Evolutionary conservation across 2,888 invertebrate genomes (phyloP).

Genomic region (Apocheima hispidaria): DNA sequence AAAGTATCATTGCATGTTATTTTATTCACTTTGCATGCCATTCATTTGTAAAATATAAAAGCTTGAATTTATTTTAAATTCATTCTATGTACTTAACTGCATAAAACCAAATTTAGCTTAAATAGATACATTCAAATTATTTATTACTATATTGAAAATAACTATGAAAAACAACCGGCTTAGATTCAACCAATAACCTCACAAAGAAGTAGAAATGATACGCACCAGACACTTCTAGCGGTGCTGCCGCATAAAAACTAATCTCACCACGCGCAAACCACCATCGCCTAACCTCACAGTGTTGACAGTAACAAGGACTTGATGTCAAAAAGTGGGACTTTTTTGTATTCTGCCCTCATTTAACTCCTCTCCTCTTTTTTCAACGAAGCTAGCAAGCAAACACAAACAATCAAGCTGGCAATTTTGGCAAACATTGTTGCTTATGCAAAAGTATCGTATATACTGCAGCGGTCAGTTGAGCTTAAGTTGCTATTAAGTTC

Average conservation of each 20-base stretch:
- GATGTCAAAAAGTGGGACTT: background rate
- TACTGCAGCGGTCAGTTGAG: no score
- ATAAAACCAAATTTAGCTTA: background rate
- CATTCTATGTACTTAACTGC: background rate
- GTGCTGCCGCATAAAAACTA: slow-evolving; percentile 22
- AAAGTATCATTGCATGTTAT: slow-evolving; percentile 1
- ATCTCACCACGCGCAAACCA: slow-evolving; percentile 30
- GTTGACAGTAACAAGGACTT: slow-evolving; percentile 25
- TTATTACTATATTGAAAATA: background rate
- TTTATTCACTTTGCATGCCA: slow-evolving; percentile 2
- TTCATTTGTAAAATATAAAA: background rate
- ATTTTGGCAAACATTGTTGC: no score
- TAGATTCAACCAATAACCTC: background rate
- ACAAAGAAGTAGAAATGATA: background rate
- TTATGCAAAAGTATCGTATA: no score
- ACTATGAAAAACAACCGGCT: background rate
- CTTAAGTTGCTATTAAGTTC: no score
- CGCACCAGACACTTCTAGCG: slow-evolving; percentile 15
- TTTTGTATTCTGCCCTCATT: slow-evolving; percentile 11
- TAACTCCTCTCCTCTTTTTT: no score
- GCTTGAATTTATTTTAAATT: background rate
- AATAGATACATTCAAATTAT: background rate
- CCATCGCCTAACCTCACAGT: slow-evolving; percentile 35
- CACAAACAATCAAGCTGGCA: no score
- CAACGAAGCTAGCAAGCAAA: no score